Evolutionary conservation across 2,888 invertebrate genomes (phyloP).

Genomic region (Creontiades dilutus): DNA sequence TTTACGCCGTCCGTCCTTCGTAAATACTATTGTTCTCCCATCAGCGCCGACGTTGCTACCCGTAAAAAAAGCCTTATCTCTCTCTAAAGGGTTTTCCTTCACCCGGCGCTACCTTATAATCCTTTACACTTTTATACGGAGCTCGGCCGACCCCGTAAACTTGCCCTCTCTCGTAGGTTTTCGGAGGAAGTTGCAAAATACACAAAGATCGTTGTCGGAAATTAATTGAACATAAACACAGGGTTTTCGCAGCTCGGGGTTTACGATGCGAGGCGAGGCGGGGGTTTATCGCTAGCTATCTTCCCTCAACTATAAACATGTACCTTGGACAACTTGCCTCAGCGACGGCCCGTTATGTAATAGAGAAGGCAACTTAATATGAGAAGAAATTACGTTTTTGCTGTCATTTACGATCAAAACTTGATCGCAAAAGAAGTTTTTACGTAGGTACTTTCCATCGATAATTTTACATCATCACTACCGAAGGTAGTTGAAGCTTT

Average conservation of each 20-base stretch:
- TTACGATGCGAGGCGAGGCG: not conserved
- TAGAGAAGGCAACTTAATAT: not conserved
- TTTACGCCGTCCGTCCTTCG: no score
- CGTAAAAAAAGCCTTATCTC: no score
- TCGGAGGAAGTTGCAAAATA: conserved; percentile 36
- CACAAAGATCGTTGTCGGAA: conserved; percentile 35
- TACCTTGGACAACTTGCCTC: not conserved
- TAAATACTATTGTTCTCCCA: no score
- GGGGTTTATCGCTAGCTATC: conserved; percentile 6
- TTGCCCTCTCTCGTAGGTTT: not conserved
- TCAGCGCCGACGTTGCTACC: no score
- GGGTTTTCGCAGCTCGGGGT: not conserved
- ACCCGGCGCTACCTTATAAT: no score
- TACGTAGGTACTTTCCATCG: no score
- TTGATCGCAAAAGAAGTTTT: no score
- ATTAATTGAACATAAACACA: conserved; percentile 34
- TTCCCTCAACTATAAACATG: not conserved
- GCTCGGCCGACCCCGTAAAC: not conserved
- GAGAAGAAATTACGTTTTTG: not conserved
- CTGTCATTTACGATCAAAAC: no score
- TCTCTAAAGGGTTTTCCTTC: no score
- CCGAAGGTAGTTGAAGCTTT: no score
- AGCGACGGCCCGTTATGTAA: not conserved
- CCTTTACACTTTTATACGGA: not conserved
- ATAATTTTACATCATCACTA: no score